A percentile compares a stretch with the other conserved stretches of the same genome.
These are phyloP conservation scores for Euphydryas editha DNA, from an alignment of 2,888 invertebrate species.

Conservation along the genomic window DNA sequence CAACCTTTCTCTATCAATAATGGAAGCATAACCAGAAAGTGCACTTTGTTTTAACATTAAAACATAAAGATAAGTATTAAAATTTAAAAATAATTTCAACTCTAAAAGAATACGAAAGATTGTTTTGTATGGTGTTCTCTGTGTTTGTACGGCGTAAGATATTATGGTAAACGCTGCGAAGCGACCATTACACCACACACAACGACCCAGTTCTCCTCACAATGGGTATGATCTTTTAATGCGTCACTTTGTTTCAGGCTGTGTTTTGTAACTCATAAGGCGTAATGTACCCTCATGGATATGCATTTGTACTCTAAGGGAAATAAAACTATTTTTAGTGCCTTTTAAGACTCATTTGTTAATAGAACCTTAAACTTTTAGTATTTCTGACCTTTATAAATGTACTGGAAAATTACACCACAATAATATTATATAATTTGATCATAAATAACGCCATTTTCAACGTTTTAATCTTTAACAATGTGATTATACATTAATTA, in stretches of 20 bases:
- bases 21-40: background rate
- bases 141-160: background rate
- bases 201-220: slow-evolving; percentile 44
- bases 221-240: slow-evolving; percentile 68
- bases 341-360: slow-evolving; percentile 30
- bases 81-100: background rate
- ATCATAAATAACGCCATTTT: background rate
- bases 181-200: slow-evolving; percentile 55
- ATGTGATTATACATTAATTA: too few relatives aligned
- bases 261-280: slow-evolving; percentile 51
- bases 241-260: slow-evolving; percentile 60
- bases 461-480: too few relatives aligned
- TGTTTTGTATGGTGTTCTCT: background rate
- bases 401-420: slow-evolving; percentile 2
- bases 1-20: slow-evolving; percentile 4
- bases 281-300: slow-evolving; percentile 51
- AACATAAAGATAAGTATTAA: background rate
- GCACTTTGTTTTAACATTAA: background rate
- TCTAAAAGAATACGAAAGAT: background rate
- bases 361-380: slow-evolving; percentile 23
- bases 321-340: slow-evolving; percentile 34
- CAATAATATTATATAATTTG: slow-evolving; percentile 1
- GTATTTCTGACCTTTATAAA: slow-evolving; percentile 5
- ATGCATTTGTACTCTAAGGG: slow-evolving; percentile 38
- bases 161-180: slow-evolving; percentile 41